Evolutionary conservation across 1,140 invertebrate species (phyloP).

Genomic region (Proctacanthus coquilletti): DNA sequence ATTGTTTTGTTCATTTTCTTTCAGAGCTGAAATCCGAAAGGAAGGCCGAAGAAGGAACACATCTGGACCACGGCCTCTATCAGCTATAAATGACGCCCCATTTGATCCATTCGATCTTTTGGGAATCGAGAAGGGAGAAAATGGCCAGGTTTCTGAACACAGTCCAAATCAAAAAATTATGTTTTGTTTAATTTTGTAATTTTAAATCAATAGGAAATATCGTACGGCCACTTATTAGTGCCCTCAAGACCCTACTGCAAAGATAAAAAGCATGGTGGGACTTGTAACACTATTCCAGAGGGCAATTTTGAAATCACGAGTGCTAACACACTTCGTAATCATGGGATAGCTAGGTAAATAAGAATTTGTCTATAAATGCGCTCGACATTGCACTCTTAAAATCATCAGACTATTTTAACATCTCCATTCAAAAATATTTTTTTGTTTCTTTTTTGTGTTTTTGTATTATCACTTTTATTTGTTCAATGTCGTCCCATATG

Average conservation of each 20-base stretch:
- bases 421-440: no score
- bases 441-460: no score
- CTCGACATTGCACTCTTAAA: no score
- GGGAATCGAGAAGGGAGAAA: constrained; percentile 64
- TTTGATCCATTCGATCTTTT: constrained; percentile 72
- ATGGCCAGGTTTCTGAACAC: constrained; percentile 50
- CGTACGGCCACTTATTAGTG: constrained; percentile 69
- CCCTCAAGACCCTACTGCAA: constrained; percentile 48
- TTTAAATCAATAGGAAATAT: constrained; percentile 45
- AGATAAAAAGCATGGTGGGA: constrained; percentile 22
- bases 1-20: constrained; percentile 11
- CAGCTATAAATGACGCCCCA: constrained; percentile 64
- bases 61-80: constrained; percentile 64
- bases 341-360: constrained; percentile 26
- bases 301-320: constrained; percentile 27
- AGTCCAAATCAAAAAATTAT: constrained; percentile 9
- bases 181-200: constrained; percentile 16
- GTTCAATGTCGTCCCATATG: no score
- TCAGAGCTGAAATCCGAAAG: constrained; percentile 52
- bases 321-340: constrained; percentile 25
- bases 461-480: no score
- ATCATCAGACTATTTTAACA: no score
- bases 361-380: no score
- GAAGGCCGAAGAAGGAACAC: constrained; percentile 64
- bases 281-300: constrained; percentile 15